Base-by-base conservation (phyloP, 2,888 invertebrate species). In the Ypsolopha sequella region DNA sequence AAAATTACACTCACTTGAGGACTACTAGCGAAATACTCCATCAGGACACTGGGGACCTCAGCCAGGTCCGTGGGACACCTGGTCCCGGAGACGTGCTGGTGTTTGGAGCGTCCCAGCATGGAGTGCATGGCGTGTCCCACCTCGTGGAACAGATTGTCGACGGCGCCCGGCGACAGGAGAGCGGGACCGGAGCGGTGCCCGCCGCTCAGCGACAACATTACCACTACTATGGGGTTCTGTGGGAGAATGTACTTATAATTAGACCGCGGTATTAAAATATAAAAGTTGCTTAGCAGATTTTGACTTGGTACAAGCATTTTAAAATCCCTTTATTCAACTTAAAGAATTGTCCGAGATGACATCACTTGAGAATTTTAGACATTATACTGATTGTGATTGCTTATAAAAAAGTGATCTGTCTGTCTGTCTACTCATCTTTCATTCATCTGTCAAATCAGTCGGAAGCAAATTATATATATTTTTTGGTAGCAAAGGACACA, bases 81-180 rank as follows among this genome's bases (percentile, higher is more conserved):
- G 0, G 99, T 99, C 54, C 99, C 98, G 4, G 98, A 94, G 45
- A 99, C 97, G 81, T 99, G 99, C 79, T 99, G 99, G 81, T 98
- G 96, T 55, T 91, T 90, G 0, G 98, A 98, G 56, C 98, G 90
- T 2, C 96, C 99, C 59, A 99, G 81, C 97, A 99, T 98, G 13
- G 98, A 98, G 82, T 99, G 99, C 90, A 99, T 92, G 11, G 99
- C 99, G 86, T 99, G 99, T 0, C 99, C 99, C 93, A 97, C 93
- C 88, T 99, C 99, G 76, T 99, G 99, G 80, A 99, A 99, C 58
- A 99, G 88, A 85, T 98, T 99, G 78, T 99, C 98, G 7, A 98
- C 93, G 66, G 95, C 93, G 13, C 91, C 90, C 0, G 95, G 94
- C 33, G 92, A 90, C 51, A 99, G 87, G 50, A 98, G 82, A 44